A percentile compares a stretch with the other conserved stretches of the same genome.
phyloP scores from a whole-genome alignment of 1,140 invertebrate species.

The Achatina immaculata region DNA sequence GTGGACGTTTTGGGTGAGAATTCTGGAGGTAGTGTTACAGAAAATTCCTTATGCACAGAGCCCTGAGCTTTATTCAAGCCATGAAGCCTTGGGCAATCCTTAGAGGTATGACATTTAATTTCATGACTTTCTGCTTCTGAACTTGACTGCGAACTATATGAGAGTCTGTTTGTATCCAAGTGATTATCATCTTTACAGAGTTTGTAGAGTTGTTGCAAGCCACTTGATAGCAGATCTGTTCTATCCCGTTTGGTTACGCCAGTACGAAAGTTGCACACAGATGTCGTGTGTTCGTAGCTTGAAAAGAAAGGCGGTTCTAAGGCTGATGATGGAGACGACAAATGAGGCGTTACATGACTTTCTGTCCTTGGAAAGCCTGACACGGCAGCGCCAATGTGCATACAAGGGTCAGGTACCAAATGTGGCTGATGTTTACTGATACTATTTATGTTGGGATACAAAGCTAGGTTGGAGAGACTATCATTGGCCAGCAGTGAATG shows the following conservation, averaged over 20 bases:
- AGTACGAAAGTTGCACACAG: neutral
- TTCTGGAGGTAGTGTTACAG: neutral
- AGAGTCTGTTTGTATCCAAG: neutral
- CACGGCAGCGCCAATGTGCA: neutral
- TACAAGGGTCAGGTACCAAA: neutral
- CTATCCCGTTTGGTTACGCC: neutral
- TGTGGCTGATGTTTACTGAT: neutral
- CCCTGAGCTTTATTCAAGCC: neutral
- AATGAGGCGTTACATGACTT: neutral
- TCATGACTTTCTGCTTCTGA: neutral
- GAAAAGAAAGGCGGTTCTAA: neutral
- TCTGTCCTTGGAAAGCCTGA: neutral
- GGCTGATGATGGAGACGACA: neutral
- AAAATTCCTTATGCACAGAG: neutral
- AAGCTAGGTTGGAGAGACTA: neutral
- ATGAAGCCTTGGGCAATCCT: slow-evolving; percentile 9
- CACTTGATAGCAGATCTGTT: neutral
- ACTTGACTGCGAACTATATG: neutral
- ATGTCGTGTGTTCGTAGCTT: neutral
- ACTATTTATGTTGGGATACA: neutral
- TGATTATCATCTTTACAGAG: too few species aligned
- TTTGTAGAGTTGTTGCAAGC: too few species aligned
- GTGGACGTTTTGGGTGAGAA: neutral
- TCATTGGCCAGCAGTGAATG: neutral
- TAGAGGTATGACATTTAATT: slow-evolving; percentile 8